These are phyloP conservation scores for Somateria mollissima DNA, from an alignment of 2,797 vertebrate genomes.

Conservation along the genomic window DNA sequence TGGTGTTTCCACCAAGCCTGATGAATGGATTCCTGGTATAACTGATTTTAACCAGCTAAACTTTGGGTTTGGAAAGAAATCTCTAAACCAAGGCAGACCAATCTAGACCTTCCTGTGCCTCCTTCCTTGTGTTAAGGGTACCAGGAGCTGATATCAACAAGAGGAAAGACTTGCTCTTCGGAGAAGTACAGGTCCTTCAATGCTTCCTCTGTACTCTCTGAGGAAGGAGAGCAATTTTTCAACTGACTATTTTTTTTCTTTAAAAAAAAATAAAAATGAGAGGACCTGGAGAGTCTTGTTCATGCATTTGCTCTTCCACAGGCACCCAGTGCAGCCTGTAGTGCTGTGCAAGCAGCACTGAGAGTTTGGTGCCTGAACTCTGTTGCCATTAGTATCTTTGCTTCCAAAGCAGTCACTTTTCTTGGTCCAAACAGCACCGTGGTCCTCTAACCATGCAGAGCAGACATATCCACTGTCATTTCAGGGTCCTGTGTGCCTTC, in stretches of 20 bases:
- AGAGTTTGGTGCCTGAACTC: background rate
- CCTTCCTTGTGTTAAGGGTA: rapidly evolving
- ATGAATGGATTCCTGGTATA: background rate
- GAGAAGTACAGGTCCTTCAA: background rate
- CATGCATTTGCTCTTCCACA: background rate
- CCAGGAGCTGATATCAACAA: background rate
- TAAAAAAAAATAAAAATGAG: no score
- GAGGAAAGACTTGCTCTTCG: background rate
- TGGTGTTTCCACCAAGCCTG: background rate
- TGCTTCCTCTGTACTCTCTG: background rate
- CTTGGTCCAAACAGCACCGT: background rate
- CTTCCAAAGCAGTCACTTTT: background rate
- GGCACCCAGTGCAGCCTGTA: rapidly evolving
- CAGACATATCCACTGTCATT: background rate
- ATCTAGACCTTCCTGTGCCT: background rate
- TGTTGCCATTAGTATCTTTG: background rate
- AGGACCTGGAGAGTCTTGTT: rapidly evolving
- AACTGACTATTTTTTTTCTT: background rate
- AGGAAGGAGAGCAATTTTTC: background rate
- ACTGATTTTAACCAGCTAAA: background rate
- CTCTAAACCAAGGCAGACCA: background rate
- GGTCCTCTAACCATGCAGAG: background rate
- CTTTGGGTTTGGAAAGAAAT: background rate
- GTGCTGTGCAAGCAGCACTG: background rate
- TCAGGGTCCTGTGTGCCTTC: rapidly evolving